phyloP scores from a whole-genome alignment of 2,113 vertebrate genomes.

The Sinocyclocheilus grahami region DNA sequence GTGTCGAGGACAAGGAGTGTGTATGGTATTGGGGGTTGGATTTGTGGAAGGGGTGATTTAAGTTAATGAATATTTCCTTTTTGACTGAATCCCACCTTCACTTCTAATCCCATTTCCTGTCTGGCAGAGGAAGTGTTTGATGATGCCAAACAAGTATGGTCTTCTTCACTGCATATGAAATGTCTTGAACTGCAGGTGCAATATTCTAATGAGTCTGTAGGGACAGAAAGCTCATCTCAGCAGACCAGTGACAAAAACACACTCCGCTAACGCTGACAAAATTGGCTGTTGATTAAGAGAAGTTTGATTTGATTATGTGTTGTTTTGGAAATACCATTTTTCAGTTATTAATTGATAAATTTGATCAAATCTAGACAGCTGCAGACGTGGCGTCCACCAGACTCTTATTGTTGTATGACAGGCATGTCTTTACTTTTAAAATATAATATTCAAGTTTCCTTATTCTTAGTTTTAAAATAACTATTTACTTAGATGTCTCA shows the following conservation, averaged over 20 bases:
- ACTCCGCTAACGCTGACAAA: conserved; percentile 47
- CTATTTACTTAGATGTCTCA: not conserved
- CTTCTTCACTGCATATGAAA: conserved; percentile 70
- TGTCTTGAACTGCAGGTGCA: conserved; percentile 68
- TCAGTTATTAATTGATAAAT: not conserved
- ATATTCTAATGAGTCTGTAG: conserved; percentile 71
- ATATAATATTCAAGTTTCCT: not conserved
- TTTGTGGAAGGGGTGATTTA: conserved; percentile 52
- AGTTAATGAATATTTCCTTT: conserved; percentile 73
- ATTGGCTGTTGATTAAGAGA: conserved; percentile 19
- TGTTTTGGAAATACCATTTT: not conserved
- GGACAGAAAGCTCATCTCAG: conserved; percentile 53
- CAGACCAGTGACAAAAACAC: conserved; percentile 49
- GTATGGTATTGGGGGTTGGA: conserved; percentile 56
- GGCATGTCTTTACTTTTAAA: not conserved
- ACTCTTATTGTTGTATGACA: not conserved
- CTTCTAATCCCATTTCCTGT: conserved; percentile 57
- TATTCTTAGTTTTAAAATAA: not conserved
- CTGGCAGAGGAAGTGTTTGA: conserved; percentile 69
- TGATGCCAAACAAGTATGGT: conserved; percentile 65
- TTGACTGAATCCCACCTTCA: conserved; percentile 56
- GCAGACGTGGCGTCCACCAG: not conserved
- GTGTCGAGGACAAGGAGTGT: not conserved
- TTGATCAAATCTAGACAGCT: not conserved
- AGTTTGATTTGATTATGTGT: conserved; percentile 17